Conservation (phyloP, 2,888 invertebrate species). For the Mamestra brassicae region DNA sequence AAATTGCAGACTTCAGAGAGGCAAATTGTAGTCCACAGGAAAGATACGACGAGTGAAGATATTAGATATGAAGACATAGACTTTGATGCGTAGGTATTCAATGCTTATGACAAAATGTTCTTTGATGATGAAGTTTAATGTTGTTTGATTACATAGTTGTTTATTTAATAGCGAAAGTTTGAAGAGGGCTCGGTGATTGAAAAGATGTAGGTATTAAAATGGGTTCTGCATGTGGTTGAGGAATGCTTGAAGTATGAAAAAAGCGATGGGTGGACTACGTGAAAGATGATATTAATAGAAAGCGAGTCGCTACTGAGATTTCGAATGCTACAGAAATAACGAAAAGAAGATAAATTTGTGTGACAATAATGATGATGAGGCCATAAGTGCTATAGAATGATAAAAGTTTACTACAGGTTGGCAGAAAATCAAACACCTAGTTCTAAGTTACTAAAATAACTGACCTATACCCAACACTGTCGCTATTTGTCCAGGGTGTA, state of each 20-base stretch:
- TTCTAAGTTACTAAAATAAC: neutral
- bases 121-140: too few relatives aligned
- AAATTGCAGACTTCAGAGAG: too few relatives aligned
- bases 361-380: neutral
- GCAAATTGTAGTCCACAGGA: neutral
- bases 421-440: neutral
- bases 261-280: neutral
- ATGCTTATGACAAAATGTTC: too few relatives aligned
- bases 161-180: too few relatives aligned
- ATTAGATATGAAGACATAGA: too few relatives aligned
- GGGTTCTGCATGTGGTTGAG: neutral
- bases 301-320: neutral
- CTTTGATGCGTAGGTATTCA: neutral
- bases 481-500: conserved; percentile 22
- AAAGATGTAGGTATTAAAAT: too few relatives aligned
- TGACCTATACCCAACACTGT: neutral
- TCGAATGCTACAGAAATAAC: too few relatives aligned
- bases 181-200: too few relatives aligned
- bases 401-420: neutral
- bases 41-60: neutral
- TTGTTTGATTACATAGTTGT: too few relatives aligned
- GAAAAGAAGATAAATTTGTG: too few relatives aligned
- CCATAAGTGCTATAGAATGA: too few relatives aligned
- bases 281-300: neutral
- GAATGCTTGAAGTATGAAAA: neutral